These are phyloP conservation scores for Microcebus tavaratra DNA, from an alignment of 2,113 vertebrate genomes.

Conservation along the genomic window DNA sequence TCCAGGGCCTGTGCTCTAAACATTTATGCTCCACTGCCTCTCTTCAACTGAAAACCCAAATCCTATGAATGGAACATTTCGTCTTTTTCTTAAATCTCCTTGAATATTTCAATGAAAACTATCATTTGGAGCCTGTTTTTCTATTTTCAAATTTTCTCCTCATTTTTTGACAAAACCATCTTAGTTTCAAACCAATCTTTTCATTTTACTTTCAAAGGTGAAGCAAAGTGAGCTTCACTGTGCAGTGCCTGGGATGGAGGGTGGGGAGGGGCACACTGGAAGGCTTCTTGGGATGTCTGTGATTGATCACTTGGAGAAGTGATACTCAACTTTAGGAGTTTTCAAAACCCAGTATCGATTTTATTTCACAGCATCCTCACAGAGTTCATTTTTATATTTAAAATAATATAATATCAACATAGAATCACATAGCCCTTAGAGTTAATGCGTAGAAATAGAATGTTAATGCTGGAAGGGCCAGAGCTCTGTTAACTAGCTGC, in stretches of 20 bases:
- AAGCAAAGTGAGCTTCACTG: not conserved
- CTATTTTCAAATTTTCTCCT: not conserved
- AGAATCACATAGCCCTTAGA: constrained; percentile 43
- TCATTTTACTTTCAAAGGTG: not conserved
- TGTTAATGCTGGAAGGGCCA: not conserved
- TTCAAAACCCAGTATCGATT: constrained; percentile 19
- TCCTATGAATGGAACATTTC: not conserved
- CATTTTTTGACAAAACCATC: not conserved
- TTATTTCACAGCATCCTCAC: constrained; percentile 10
- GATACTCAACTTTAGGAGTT: not conserved
- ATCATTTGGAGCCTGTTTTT: not conserved
- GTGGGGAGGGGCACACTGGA: not conserved
- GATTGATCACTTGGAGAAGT: not conserved
- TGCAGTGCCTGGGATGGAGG: not conserved
- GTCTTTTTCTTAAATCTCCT: not conserved
- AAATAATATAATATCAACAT: constrained; percentile 41
- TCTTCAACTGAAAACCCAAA: not conserved
- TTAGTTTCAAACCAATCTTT: constrained; percentile 24
- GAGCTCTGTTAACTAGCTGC: constrained; percentile 37
- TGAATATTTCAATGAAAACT: not conserved
- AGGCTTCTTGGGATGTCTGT: not conserved
- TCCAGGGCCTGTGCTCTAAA: not conserved
- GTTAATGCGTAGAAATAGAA: constrained; percentile 35
- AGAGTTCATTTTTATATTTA: constrained; percentile 45
- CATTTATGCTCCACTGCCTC: not conserved